phyloP scores from a whole-genome alignment of 2,888 invertebrate genomes.

The Pristionchus arcanus region DNA sequence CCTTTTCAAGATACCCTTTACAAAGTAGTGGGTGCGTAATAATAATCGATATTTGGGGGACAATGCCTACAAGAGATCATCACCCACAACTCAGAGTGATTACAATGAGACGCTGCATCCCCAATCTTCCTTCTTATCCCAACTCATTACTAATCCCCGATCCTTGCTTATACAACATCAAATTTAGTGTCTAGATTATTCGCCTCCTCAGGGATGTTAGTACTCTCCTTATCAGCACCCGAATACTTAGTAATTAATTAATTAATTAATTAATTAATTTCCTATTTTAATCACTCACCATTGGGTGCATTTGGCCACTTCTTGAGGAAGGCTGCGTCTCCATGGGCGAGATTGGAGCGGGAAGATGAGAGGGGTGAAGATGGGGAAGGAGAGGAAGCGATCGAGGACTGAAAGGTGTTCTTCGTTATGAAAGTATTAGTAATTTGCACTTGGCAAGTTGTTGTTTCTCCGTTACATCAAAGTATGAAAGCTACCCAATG shows the following conservation, averaged over 20 bases:
- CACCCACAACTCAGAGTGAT: not conserved
- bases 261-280: not conserved
- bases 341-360: constrained; percentile 8
- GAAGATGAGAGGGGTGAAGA: not conserved
- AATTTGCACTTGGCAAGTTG: too few species aligned
- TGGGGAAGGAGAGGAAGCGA: not conserved
- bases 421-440: too few species aligned
- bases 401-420: not conserved
- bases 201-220: not conserved
- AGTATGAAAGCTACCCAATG: too few species aligned
- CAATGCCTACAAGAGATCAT: too few species aligned
- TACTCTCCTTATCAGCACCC: too few species aligned
- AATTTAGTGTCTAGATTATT: not conserved
- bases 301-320: constrained; percentile 65
- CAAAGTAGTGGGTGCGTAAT: too few species aligned
- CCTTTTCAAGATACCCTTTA: too few species aligned
- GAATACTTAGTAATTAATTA: not conserved
- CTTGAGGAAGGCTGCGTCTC: constrained; percentile 62
- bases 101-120: not conserved
- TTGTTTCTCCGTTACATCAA: too few species aligned
- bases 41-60: too few species aligned
- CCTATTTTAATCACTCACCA: not conserved
- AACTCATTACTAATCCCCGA: constrained; percentile 28
- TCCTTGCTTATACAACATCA: not conserved
- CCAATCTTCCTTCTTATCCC: not conserved